Evolutionary conservation across 2,797 vertebrate genomes (phyloP), one percentile per base, ranked within the genome.

Genomic region (Euthynnus affinis): DNA sequence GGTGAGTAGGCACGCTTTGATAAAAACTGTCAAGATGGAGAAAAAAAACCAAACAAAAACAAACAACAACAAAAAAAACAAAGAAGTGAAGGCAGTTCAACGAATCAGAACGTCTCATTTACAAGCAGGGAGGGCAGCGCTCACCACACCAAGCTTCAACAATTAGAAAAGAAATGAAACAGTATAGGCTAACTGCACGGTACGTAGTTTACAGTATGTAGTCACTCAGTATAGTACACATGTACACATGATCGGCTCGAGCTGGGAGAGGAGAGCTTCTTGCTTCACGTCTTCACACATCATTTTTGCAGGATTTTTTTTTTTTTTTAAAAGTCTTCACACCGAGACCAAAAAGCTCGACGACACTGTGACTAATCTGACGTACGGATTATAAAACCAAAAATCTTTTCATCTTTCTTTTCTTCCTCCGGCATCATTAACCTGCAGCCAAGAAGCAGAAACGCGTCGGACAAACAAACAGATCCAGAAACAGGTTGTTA

Each of bases 1-100:
- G 37, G 82, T 56, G 72, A 91, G 75, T 84, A 92, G 91, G 88
- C 90, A 90, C 89, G 56, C 79, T 74, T n/a, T 85, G 51, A n/a
- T n/a, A n/a, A n/a, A n/a, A n/a, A n/a, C n/a, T n/a, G n/a, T n/a
- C n/a, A n/a, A n/a, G 81, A 87, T 71, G 57, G 61, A 88, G 83
- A 14, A 29, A 29, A 29, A 29, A 29, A 29, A 29, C n/a, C n/a
- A n/a, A 29, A 29, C 27, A 29, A 29, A 29, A 29, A 27, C 3
- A 29, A 46, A 83, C 29, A n/a, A n/a, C n/a, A n/a, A n/a, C 44
- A n/a, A n/a, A 65, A 74, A 23, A 52, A 34, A 15, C 1, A 64
- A 27, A 51, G 18, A 32, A 57, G 32, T 46, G 17, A 90, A 91
- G 85, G 81, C 90, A 86, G 67, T 70, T 82, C 27, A 66, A 83